phyloP scores from a whole-genome alignment of 2,113 vertebrate species.

The Glaucomys volans region DNA sequence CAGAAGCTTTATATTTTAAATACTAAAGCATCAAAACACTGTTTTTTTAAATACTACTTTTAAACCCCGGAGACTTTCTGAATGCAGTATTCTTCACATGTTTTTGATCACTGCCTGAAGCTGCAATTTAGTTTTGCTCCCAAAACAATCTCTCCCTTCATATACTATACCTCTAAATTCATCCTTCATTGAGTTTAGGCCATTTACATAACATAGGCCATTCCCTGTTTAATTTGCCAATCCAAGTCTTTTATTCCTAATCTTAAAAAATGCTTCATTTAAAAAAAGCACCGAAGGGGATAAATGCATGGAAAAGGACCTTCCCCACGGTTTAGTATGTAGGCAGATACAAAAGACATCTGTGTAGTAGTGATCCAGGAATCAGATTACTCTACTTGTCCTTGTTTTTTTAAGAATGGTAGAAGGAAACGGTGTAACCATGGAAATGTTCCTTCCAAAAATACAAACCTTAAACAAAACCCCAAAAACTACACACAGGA shows the following conservation, averaged over 20 bases:
- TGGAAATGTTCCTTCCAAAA: slow-evolving; percentile 73
- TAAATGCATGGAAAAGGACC: slow-evolving; percentile 65
- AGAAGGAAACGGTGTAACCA: slow-evolving; percentile 71
- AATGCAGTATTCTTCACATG: background rate
- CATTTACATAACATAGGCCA: slow-evolving; percentile 33
- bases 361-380: slow-evolving; percentile 73
- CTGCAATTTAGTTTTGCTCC: background rate
- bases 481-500: slow-evolving; percentile 64
- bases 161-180: background rate
- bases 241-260: slow-evolving; percentile 58
- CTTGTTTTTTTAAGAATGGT: slow-evolving; percentile 8
- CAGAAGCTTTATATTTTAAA: slow-evolving; percentile 22
- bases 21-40: background rate
- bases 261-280: slow-evolving; percentile 64
- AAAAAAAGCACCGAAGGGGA: slow-evolving; percentile 44
- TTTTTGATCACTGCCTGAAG: background rate
- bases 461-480: slow-evolving; percentile 80
- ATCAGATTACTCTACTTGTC: slow-evolving; percentile 63
- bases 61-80: background rate
- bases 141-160: slow-evolving; percentile 4
- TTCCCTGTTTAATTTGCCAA: slow-evolving; percentile 41
- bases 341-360: slow-evolving; percentile 66
- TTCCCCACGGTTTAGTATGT: slow-evolving; percentile 56
- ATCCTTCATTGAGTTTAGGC: background rate
- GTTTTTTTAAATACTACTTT: background rate